Evolutionary conservation across 2,113 vertebrate species (phyloP), one percentile per base, ranked within the genome.

Genomic region (Bombycilla garrulus): DNA sequence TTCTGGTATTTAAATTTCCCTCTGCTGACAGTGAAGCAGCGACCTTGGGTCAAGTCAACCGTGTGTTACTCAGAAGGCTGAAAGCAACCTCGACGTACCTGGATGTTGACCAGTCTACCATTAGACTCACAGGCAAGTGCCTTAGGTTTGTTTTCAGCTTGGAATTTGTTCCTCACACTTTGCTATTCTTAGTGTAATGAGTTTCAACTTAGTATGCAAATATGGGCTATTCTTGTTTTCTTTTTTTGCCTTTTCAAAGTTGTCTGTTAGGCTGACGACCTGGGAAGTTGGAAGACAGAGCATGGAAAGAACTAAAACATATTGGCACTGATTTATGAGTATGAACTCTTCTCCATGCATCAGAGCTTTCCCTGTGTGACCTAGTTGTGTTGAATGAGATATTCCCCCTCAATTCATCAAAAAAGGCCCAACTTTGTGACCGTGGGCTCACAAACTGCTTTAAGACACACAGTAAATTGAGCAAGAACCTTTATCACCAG

Each of bases 121-220:
- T 97, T 58, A 91, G 19, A 45, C 95, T 98, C 74, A 95, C 80
- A 98, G 97, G 98, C 72, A 98, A 97, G 98, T 97, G 74, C 71
- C 70, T 82, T 92, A 84, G 29, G 38, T 91, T 91, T 92, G 40
- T 22, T 57, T 74, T 79, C 65, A 81, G 38, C 31, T 57, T 85
- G 76, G n/a, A 77, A 81, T 88, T 81, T 78, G 67, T 91, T 90
- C 44, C 67, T 94, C 33, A 47, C 33, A 25, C 45, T 79, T 93
- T 62, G 13, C 28, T 69, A 26, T 42, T 87, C 73, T 80, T 22
- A 50, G 36, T 15, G 7, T 62, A 64, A 74, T 38, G 25, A n/a
- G 6, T 56, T 95, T 86, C 23, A 48, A 23, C 69, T 79, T 35
- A 36, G 28, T 66, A 22, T 60, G 60, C 40, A 73, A 82, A 60